Conservation (phyloP, 2,888 invertebrate species). For the Cryptosula pallasiana region DNA sequence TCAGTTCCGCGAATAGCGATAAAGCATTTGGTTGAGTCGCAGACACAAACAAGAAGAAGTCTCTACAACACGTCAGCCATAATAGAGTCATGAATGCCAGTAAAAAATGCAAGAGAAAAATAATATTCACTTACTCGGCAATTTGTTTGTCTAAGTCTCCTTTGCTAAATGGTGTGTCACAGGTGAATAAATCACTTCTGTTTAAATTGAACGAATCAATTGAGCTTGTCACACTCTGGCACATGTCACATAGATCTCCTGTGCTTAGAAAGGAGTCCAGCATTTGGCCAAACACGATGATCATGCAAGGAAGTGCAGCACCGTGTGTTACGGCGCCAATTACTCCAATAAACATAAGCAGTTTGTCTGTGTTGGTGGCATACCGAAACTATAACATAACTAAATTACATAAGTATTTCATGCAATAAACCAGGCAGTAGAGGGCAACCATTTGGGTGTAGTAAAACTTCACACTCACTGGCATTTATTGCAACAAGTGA, state of each 20-base stretch:
- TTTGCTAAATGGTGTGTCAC: background rate
- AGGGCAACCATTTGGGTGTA: no score
- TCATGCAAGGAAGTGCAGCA: constrained; percentile 43
- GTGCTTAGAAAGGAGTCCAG: constrained; percentile 43
- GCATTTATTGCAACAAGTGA: no score
- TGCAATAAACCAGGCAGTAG: no score
- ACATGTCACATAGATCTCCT: constrained; percentile 27
- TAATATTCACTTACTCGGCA: background rate
- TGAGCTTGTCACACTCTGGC: background rate
- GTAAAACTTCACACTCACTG: no score
- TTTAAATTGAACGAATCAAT: background rate
- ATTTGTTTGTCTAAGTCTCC: background rate
- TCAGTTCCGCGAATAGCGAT: background rate
- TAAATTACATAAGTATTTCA: no score
- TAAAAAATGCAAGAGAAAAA: no score
- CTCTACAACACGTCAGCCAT: no score
- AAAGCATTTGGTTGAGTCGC: no score
- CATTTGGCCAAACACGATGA: constrained; percentile 51
- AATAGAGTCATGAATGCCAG: no score
- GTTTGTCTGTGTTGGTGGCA: constrained; percentile 37
- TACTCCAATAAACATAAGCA: constrained; percentile 45
- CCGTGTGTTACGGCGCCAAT: constrained; percentile 41
- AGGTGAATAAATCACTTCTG: background rate
- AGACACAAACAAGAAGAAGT: no score
- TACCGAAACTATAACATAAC: constrained; percentile 51